Base-by-base conservation (phyloP, 2,888 invertebrate genomes). In the Gymnocheta viridis region DNA sequence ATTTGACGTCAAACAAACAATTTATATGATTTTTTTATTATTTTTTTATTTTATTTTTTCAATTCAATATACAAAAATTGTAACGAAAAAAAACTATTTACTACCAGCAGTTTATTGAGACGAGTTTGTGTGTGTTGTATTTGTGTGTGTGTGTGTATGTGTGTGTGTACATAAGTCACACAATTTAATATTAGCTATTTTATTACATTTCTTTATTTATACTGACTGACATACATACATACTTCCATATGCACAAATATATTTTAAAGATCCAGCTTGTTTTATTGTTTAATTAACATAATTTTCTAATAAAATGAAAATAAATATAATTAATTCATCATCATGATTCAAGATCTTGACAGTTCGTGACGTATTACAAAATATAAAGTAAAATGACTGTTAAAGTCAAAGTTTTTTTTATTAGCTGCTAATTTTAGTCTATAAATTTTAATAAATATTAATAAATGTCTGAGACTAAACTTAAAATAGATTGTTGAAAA, bases 291-390 rank as follows among this genome's bases (percentile, higher is more conserved):
- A 73, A 82, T 82, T 82, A 82, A 51, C 60, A 79, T 79, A 77
- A 82, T 77, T 64, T 72, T 54, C 24, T 70, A 70, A 70, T 82
- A 49, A 70, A 64, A 70, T 70, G 3, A 10, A 69, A 62, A 70
- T 82, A 64, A 76, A 82, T 82, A 38, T 14, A 76, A 76, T 82
- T 62, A 82, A 77, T 72, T 82, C 47, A 70, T 76, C 47, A 70
- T 38, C 27, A 56, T 54, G 22, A 22, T 62, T 22, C 32, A 22
- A 49, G 5, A 56, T 76, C 24, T 82, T 54, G 69, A 24, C 51
- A 54, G 51, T n/a, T 35, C n/a, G 41, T 81, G 81, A 74, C 74
- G 69, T 64, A 27, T 27, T 12, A 10, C 1, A n/a, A n/a, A n/a
- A 22, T 19, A 27, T 7, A 29, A 51, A 17, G 19, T 19, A 14